Conservation (phyloP, 2,113 vertebrate species). For the Pterocles orientalis region DNA sequence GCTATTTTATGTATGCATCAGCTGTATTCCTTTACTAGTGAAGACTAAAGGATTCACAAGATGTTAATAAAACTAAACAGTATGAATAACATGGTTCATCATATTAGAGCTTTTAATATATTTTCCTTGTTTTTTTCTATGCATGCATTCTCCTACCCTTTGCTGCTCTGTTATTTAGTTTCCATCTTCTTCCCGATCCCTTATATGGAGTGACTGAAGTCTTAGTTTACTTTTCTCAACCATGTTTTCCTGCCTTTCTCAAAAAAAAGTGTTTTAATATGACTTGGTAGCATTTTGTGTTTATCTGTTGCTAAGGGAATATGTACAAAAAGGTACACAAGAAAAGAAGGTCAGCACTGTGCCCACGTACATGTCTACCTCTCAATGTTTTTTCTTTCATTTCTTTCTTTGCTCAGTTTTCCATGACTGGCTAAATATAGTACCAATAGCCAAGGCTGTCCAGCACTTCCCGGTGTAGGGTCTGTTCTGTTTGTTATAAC, state of each 20-base stretch:
- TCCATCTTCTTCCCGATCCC: neutral
- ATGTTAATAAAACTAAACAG: neutral
- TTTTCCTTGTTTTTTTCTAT: neutral
- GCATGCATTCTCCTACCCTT: neutral
- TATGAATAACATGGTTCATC: neutral
- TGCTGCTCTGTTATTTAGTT: neutral
- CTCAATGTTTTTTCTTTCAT: neutral
- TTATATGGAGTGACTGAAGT: neutral
- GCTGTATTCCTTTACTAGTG: neutral
- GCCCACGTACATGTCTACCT: neutral
- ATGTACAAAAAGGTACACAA: neutral
- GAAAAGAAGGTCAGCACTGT: neutral
- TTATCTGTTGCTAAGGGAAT: conserved; percentile 23
- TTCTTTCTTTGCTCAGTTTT: neutral
- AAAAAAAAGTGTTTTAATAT: conserved; percentile 10
- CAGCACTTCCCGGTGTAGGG: neutral
- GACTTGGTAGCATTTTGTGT: conserved; percentile 17
- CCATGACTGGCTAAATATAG: neutral
- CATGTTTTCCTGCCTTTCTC: conserved; percentile 20
- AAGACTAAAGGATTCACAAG: neutral
- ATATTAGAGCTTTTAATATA: neutral
- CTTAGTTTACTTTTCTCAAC: conserved; percentile 24
- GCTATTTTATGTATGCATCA: neutral
- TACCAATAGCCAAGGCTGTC: neutral
- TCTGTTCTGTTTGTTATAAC: neutral